Conservation (phyloP, 2,888 invertebrate genomes). For the Thysanoteuthis rhombus region DNA sequence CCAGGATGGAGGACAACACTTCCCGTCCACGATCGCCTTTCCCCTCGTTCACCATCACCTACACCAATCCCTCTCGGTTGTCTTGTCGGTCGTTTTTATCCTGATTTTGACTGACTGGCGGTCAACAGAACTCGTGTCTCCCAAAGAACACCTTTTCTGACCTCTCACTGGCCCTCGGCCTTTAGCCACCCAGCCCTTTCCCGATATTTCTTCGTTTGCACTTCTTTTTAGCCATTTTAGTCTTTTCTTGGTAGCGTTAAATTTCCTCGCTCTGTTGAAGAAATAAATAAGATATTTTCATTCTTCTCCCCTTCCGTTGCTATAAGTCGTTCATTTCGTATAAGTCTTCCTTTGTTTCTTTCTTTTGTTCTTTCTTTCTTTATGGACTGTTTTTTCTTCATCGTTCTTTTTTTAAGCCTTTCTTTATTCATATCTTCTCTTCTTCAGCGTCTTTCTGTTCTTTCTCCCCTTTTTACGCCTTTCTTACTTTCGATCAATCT, state of each 20-base stretch:
- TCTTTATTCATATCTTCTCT: no score
- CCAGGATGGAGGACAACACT: not conserved
- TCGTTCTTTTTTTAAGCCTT: no score
- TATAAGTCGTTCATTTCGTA: not conserved
- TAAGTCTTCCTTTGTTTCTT: not conserved
- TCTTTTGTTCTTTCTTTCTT: not conserved
- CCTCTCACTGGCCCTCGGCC: not conserved
- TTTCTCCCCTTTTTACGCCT: not conserved
- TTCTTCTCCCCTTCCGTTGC: not conserved
- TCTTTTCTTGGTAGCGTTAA: not conserved
- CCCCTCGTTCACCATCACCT: not conserved
- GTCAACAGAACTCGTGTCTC: not conserved
- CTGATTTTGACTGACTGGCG: not conserved
- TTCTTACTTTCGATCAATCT: not conserved
- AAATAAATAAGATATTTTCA: not conserved
- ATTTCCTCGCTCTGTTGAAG: not conserved
- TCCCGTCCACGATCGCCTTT: not conserved
- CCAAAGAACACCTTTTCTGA: not conserved
- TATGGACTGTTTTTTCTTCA: no score
- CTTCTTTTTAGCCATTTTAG: not conserved
- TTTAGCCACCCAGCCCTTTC: not conserved
- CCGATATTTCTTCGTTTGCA: not conserved
- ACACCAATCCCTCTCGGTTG: not conserved
- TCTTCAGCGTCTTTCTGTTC: no score
- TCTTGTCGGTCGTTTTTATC: not conserved